Evolutionary conservation across 2,888 invertebrate genomes (phyloP).

Genomic region (Eilema depressum): DNA sequence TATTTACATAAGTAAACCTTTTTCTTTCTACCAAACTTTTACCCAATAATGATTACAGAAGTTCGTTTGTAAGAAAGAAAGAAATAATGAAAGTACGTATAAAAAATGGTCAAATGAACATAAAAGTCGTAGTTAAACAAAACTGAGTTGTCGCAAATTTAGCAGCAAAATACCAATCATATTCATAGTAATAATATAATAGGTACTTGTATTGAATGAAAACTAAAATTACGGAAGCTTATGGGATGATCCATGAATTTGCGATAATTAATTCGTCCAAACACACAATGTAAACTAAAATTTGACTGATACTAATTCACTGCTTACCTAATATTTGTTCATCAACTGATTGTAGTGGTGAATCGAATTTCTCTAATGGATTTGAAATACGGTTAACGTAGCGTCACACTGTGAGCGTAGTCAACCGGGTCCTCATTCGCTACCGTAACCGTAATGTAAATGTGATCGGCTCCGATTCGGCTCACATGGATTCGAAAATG

Average conservation of each 20-base stretch:
- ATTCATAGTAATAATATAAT: not conserved
- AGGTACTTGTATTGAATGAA: not conserved
- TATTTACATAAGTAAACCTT: too few species aligned
- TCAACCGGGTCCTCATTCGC: not conserved
- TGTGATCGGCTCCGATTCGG: slow-evolving; percentile 1
- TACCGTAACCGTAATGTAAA: slow-evolving; percentile 4
- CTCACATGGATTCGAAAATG: slow-evolving; percentile 2
- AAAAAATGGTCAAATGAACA: too few species aligned
- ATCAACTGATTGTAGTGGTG: not conserved
- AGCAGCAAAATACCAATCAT: too few species aligned
- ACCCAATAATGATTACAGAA: too few species aligned
- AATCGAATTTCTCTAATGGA: not conserved
- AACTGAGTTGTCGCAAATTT: too few species aligned
- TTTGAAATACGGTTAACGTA: not conserved
- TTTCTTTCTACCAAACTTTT: too few species aligned
- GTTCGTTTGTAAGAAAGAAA: too few species aligned
- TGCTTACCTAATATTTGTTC: not conserved
- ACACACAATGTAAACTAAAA: not conserved
- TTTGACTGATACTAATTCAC: not conserved
- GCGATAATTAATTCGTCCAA: not conserved
- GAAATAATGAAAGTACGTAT: too few species aligned
- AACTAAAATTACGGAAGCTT: not conserved
- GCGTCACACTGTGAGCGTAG: not conserved
- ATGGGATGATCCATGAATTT: not conserved
- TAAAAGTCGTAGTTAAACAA: too few species aligned